phyloP scores from a whole-genome alignment of 2,888 invertebrate species.

The Cheilosia vulpina region DNA sequence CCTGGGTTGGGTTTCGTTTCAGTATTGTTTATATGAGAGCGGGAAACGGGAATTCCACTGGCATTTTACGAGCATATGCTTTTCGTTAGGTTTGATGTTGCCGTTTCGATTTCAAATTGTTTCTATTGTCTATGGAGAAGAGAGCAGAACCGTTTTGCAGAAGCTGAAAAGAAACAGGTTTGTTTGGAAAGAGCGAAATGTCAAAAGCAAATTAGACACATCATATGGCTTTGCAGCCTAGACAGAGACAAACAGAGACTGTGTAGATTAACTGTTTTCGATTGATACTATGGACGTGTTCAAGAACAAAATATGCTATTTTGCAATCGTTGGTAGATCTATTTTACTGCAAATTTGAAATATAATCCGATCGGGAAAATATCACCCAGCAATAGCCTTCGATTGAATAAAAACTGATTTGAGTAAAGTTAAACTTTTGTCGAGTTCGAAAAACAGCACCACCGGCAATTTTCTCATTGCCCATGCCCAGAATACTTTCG shows the following conservation, averaged over 20 bases:
- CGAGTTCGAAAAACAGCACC: too few species aligned
- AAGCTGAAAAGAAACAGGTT: slow-evolving; percentile 16
- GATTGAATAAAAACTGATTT: not conserved
- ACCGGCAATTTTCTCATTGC: too few species aligned
- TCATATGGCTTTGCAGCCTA: slow-evolving; percentile 4
- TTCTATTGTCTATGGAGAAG: slow-evolving; percentile 8
- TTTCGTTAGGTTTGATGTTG: slow-evolving; percentile 12
- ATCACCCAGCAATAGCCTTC: too few species aligned
- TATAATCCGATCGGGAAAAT: too few species aligned
- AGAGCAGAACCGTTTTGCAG: slow-evolving; percentile 14
- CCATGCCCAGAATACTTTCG: too few species aligned
- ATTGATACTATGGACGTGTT: slow-evolving; percentile 13
- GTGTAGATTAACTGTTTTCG: not conserved
- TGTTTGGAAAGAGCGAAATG: slow-evolving; percentile 32
- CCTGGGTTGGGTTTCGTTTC: slow-evolving; percentile 24
- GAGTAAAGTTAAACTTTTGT: not conserved
- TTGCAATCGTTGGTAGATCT: too few species aligned
- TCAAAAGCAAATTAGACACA: slow-evolving; percentile 12
- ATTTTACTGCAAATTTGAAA: too few species aligned
- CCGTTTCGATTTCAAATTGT: slow-evolving; percentile 46
- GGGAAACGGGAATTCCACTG: slow-evolving; percentile 8
- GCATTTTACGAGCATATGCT: slow-evolving; percentile 58
- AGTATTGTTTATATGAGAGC: slow-evolving; percentile 3
- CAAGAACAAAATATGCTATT: not conserved
- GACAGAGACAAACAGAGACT: slow-evolving; percentile 3